Evolutionary conservation across 2,797 vertebrate genomes (phyloP).

Genomic region (Craterocephalus amniculus): DNA sequence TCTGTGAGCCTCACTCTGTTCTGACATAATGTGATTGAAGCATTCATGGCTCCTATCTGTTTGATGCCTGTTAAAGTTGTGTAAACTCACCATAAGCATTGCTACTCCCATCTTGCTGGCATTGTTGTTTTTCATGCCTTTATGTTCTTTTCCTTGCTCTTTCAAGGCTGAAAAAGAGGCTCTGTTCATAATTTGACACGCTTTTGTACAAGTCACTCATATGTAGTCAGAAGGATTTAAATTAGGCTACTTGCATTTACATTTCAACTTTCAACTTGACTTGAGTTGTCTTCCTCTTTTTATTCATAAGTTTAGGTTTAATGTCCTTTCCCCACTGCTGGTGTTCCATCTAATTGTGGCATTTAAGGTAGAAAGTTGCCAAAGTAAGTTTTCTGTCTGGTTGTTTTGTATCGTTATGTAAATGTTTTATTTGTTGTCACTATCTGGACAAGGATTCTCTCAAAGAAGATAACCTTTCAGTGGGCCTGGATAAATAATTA

Average conservation of each 20-base stretch:
- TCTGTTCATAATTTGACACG: slow-evolving; percentile 46
- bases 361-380: too few species aligned
- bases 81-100: slow-evolving; percentile 25
- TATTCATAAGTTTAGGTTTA: not conserved
- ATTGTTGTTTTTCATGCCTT: slow-evolving; percentile 43
- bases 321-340: not conserved
- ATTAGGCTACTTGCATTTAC: not conserved
- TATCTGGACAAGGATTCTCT: too few species aligned
- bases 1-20: slow-evolving; percentile 21
- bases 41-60: slow-evolving; percentile 31
- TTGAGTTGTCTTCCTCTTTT: not conserved
- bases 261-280: slow-evolving; percentile 1
- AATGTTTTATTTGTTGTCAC: too few species aligned
- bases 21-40: slow-evolving; percentile 44
- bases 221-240: not conserved
- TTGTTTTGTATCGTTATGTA: too few species aligned
- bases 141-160: slow-evolving; percentile 22
- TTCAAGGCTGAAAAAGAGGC: slow-evolving; percentile 34
- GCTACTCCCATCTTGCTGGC: slow-evolving; percentile 14
- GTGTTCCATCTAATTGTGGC: not conserved
- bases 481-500: too few species aligned
- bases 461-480: too few species aligned
- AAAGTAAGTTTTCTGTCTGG: too few species aligned
- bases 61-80: slow-evolving; percentile 44
- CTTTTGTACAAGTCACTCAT: not conserved